phyloP scores from a whole-genome alignment of 2,113 vertebrate species.

The Pseudonaja textilis region DNA sequence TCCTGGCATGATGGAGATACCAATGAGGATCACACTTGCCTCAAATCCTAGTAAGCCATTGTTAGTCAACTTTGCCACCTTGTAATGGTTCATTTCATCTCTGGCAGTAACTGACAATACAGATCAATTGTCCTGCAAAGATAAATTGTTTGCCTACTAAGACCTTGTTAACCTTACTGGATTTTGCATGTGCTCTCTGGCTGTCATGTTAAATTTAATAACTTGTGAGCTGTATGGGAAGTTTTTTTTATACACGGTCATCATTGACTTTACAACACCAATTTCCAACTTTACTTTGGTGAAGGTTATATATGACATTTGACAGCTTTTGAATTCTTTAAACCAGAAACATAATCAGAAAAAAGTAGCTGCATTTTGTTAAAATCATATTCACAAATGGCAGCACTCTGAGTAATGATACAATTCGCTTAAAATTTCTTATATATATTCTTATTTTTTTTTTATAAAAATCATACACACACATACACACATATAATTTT shows the following conservation, averaged over 20 bases:
- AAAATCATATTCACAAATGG: not conserved
- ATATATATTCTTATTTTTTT: not conserved
- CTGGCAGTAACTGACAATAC: not conserved
- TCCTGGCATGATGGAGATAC: not conserved
- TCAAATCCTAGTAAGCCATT: not conserved
- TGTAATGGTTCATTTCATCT: not conserved
- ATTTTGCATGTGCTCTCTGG: not conserved
- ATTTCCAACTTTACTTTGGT: not conserved
- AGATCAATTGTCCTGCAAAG: not conserved
- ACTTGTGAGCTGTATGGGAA: not conserved
- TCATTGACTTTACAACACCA: not conserved
- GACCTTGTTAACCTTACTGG: constrained; percentile 7
- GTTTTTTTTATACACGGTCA: not conserved
- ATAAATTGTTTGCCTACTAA: not conserved
- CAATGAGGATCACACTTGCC: not conserved
- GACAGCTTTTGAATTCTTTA: constrained; percentile 1
- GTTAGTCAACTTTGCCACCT: not conserved
- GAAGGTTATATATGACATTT: not conserved
- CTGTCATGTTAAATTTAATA: not conserved
- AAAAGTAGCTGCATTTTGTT: not conserved
- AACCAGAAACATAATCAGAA: constrained; percentile 2
- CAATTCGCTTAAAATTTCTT: not conserved
- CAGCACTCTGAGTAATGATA: not conserved
- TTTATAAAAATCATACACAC: not conserved
- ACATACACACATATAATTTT: not conserved